Evolutionary conservation across 2,113 vertebrate species (phyloP).

Genomic region (Eptesicus fuscus): DNA sequence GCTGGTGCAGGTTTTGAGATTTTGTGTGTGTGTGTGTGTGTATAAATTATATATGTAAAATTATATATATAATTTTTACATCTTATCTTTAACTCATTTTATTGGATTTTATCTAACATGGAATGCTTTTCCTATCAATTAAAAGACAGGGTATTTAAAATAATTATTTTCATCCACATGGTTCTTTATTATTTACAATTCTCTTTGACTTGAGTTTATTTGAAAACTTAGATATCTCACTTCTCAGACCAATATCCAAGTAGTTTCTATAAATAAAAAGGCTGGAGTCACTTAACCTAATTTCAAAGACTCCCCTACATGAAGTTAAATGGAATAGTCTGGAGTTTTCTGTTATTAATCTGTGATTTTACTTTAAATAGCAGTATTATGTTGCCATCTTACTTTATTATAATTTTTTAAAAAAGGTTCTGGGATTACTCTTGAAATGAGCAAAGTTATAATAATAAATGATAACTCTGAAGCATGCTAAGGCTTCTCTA

Average conservation of each 20-base stretch:
- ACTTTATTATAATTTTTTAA: constrained; percentile 61
- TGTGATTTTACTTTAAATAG: constrained; percentile 72
- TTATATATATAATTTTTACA: constrained; percentile 1
- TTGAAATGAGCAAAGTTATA: constrained; percentile 67
- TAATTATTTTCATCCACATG: constrained; percentile 61
- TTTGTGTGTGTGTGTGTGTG: background rate
- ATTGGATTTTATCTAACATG: constrained; percentile 69
- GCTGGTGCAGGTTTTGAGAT: background rate
- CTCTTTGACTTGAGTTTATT: constrained; percentile 69
- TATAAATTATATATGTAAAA: too few relatives aligned
- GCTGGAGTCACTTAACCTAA: constrained; percentile 72
- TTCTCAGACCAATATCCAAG: constrained; percentile 75
- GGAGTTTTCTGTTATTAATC: constrained; percentile 73
- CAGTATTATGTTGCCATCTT: constrained; percentile 69
- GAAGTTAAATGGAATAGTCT: constrained; percentile 65
- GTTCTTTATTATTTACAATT: constrained; percentile 75
- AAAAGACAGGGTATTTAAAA: constrained; percentile 62
- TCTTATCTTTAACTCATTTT: constrained; percentile 59
- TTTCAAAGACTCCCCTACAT: constrained; percentile 66
- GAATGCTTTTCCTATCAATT: constrained; percentile 75
- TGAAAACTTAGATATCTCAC: constrained; percentile 76
- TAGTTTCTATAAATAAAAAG: constrained; percentile 79
- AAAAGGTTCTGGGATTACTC: constrained; percentile 46
- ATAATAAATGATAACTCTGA: constrained; percentile 70
- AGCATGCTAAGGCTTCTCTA: constrained; percentile 53